phyloP scores from a whole-genome alignment of 2,113 vertebrate genomes.

The Hydrolagus affinis region DNA sequence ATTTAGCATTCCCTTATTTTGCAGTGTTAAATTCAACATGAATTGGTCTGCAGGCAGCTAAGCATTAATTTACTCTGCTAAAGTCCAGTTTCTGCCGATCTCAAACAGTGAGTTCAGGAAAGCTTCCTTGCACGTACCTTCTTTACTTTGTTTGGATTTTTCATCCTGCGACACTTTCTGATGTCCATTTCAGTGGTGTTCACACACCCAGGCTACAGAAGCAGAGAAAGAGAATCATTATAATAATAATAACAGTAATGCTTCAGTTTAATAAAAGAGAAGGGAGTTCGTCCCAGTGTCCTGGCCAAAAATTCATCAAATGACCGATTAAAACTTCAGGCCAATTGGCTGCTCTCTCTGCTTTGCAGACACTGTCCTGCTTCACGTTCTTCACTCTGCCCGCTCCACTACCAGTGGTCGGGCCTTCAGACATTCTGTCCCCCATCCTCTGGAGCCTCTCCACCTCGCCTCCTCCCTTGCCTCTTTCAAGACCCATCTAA shows the following conservation, averaged over 20 bases:
- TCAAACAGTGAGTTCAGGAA: neutral
- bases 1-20: neutral
- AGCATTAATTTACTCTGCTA: neutral
- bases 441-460: no score
- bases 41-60: neutral
- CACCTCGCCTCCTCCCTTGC: no score
- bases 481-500: no score
- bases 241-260: neutral
- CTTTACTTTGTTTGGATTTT: conserved; percentile 89
- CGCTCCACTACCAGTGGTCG: no score
- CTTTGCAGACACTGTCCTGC: no score
- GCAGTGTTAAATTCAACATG: neutral
- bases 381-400: no score
- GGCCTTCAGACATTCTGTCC: no score
- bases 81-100: neutral
- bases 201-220: conserved; percentile 82
- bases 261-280: neutral
- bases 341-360: no score
- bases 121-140: conserved; percentile 58
- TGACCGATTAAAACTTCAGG: no score
- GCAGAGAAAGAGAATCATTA: conserved; percentile 38
- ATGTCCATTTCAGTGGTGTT: conserved; percentile 98
- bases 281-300: neutral
- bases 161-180: conserved; percentile 87
- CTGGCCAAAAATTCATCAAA: no score